These are phyloP conservation scores for Leptoteleia sp. DNA, from an alignment of 1,140 invertebrate species.

Conservation along the genomic window DNA sequence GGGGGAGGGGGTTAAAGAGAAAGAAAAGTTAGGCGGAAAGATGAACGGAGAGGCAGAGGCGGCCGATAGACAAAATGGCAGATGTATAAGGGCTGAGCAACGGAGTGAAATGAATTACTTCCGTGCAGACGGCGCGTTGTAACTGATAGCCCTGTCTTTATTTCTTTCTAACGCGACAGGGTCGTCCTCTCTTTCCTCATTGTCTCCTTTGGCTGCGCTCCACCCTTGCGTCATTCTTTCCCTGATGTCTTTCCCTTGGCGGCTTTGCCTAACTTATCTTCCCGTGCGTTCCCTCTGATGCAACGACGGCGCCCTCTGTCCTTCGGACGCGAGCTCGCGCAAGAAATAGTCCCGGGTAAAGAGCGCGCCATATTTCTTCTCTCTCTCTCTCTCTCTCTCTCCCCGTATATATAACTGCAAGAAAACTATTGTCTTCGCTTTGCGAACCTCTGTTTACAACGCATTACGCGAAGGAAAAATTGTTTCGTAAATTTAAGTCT, in stretches of 20 bases:
- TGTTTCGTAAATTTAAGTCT: too few relatives aligned
- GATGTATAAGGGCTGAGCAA: conserved; percentile 73
- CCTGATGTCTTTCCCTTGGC: conserved; percentile 51
- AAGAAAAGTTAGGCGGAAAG: conserved; percentile 30
- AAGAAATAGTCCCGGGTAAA: conserved; percentile 48
- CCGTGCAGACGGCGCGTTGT: conserved; percentile 74
- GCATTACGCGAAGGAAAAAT: too few relatives aligned
- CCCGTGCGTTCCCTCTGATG: conserved; percentile 15
- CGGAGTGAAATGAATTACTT: conserved; percentile 76
- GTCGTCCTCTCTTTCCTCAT: conserved; percentile 66
- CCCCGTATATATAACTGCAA: too few relatives aligned
- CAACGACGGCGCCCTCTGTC: conserved; percentile 40
- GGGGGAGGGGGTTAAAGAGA: too few relatives aligned
- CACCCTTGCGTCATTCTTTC: conserved; percentile 52
- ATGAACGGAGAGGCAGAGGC: conserved; percentile 43
- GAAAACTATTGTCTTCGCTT: too few relatives aligned
- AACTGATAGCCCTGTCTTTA: conserved; percentile 77
- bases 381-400: background rate
- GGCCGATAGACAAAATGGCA: conserved; percentile 60
- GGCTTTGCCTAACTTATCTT: conserved; percentile 61
- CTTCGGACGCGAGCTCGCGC: conserved; percentile 12
- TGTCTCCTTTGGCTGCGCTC: conserved; percentile 62
- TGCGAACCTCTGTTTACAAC: too few relatives aligned
- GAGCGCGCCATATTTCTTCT: conserved; percentile 9
- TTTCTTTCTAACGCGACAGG: conserved; percentile 75